Conservation (phyloP, 2,113 vertebrate genomes). For the Hystrix brachyura region DNA sequence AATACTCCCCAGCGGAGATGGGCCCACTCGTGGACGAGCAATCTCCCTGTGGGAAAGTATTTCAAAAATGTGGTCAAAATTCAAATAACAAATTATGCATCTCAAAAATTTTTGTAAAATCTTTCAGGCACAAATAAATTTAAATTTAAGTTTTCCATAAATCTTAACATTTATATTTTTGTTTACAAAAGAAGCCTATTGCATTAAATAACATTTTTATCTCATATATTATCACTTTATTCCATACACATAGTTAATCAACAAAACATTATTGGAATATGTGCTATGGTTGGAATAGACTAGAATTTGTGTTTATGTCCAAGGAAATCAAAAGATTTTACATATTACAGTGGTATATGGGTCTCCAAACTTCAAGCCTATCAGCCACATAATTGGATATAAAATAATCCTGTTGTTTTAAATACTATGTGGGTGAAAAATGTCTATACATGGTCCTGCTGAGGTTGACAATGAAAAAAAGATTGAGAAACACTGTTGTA, state of each 20-base stretch:
- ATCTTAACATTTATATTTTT: background rate
- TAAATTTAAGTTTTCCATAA: background rate
- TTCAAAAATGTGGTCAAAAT: constrained; percentile 49
- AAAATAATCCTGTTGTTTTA: background rate
- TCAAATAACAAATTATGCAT: background rate
- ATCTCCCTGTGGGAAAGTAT: constrained; percentile 80
- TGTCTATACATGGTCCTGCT: background rate
- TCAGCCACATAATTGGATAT: background rate
- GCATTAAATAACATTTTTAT: background rate
- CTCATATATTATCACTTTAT: constrained; percentile 21
- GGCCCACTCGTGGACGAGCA: constrained; percentile 90
- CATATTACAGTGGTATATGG: background rate
- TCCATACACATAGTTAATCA: background rate
- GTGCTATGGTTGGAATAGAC: background rate
- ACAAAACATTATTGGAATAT: background rate
- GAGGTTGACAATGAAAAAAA: background rate
- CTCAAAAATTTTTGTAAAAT: background rate
- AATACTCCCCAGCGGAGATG: constrained; percentile 90
- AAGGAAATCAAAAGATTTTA: background rate
- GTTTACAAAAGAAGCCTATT: background rate
- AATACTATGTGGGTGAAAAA: background rate
- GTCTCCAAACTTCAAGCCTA: background rate
- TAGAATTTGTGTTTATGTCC: background rate
- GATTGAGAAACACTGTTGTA: background rate
- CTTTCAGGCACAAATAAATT: background rate